Conservation (phyloP, 2,888 invertebrate genomes). For the Thysanoteuthis rhombus region DNA sequence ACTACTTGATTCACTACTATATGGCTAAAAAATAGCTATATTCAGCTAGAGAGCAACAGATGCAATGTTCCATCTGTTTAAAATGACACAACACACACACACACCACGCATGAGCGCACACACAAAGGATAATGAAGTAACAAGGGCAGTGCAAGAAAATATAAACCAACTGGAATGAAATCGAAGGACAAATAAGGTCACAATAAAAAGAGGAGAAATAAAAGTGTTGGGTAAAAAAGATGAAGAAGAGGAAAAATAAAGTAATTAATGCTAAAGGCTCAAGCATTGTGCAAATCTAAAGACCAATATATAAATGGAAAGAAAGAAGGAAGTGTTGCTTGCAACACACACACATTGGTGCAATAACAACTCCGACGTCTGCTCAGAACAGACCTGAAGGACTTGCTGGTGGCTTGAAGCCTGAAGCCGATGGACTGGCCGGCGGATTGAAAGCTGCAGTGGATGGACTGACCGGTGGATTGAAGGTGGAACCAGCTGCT, state of each 20-base stretch:
- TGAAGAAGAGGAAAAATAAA: background rate
- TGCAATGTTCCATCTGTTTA: background rate
- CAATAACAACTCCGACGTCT: background rate
- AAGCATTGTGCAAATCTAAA: background rate
- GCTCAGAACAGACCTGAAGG: slow-evolving; percentile 25
- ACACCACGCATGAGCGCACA: too few species aligned
- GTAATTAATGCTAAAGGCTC: background rate
- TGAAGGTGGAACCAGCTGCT: slow-evolving; percentile 32
- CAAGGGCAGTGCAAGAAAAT: background rate
- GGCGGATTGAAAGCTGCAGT: slow-evolving; percentile 31
- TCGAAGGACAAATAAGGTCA: background rate
- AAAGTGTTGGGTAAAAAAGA: background rate
- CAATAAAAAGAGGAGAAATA: background rate
- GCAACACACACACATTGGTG: background rate
- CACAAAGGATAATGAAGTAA: background rate
- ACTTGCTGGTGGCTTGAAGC: slow-evolving; percentile 26
- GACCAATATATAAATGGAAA: background rate
- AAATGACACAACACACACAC: background rate
- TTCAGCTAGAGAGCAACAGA: background rate
- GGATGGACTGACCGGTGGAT: slow-evolving; percentile 32
- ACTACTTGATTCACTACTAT: background rate
- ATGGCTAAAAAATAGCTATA: background rate
- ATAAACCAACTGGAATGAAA: background rate
- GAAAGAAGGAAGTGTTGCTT: background rate
- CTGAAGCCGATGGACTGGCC: slow-evolving; percentile 23